phyloP scores from a whole-genome alignment of 2,888 invertebrate species.

The Pseudococcus jackbeardsleyi region DNA sequence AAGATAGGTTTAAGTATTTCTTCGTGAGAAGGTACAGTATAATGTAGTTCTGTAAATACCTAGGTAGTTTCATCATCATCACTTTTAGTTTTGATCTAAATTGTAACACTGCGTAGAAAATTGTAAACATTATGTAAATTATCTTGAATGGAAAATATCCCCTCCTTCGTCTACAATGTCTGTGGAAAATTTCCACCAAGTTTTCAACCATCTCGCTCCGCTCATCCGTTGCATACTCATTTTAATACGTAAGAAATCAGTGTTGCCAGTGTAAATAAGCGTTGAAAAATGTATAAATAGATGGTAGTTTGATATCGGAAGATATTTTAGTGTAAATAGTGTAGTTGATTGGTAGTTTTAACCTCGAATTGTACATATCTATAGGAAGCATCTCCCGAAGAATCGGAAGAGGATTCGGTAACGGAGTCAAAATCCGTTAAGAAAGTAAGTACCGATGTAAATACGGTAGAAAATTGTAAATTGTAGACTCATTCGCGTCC shows the following conservation, averaged over 20 bases:
- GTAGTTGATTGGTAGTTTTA: neutral
- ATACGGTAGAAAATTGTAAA: conserved; percentile 24
- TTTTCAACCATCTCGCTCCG: too few relatives aligned
- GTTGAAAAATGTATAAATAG: neutral
- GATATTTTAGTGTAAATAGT: neutral
- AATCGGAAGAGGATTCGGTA: conserved; percentile 34
- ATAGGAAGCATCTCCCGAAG: conserved; percentile 35
- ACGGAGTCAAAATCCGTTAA: conserved; percentile 27
- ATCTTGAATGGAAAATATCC: neutral
- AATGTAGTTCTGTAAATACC: conserved; percentile 26
- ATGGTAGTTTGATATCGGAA: neutral
- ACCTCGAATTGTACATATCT: neutral
- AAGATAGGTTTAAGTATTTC: neutral
- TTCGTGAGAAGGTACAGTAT: conserved; percentile 25
- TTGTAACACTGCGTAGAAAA: conserved; percentile 8
- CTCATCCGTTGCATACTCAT: neutral
- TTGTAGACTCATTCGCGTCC: conserved; percentile 5
- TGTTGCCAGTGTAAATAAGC: neutral
- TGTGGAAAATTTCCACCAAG: too few relatives aligned
- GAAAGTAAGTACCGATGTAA: conserved; percentile 40
- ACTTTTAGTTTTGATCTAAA: neutral
- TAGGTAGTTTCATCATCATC: conserved; percentile 21
- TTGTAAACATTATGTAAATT: neutral
- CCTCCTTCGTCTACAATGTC: neutral
- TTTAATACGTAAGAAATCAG: neutral